Evolutionary conservation across 2,797 vertebrate genomes (phyloP).

Genomic region (Poeciliopsis turneri): DNA sequence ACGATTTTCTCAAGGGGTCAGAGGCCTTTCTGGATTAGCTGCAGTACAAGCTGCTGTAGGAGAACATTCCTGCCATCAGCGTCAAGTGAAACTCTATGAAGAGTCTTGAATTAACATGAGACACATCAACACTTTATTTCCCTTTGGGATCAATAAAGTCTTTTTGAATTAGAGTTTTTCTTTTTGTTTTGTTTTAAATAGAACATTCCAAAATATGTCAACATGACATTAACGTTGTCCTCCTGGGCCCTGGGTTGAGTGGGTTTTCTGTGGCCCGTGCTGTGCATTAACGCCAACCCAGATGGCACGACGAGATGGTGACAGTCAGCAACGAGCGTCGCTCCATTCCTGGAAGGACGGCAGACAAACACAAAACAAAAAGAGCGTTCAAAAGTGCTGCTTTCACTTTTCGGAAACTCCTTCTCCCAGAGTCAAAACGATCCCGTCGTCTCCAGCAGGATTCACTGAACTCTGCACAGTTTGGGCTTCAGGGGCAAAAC

Average conservation of each 20-base stretch:
- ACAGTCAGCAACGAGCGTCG: conserved; percentile 11
- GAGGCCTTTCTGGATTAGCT: too few species aligned
- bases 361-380: conserved; percentile 50
- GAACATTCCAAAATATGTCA: too few species aligned
- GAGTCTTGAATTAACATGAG: too few species aligned
- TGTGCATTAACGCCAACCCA: conserved; percentile 29
- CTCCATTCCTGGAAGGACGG: conserved; percentile 30
- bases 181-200: not conserved
- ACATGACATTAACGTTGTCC: not conserved
- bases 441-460: conserved; percentile 24
- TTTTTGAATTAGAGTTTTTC: too few species aligned
- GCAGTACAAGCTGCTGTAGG: too few species aligned
- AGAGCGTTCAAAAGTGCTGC: conserved; percentile 29
- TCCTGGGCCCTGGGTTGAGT: conserved; percentile 19
- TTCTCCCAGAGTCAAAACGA: conserved; percentile 15
- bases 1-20: not conserved
- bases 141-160: too few species aligned
- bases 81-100: too few species aligned
- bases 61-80: too few species aligned
- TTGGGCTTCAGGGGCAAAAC: conserved; percentile 30
- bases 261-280: conserved; percentile 22
- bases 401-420: conserved; percentile 25
- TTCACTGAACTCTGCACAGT: conserved; percentile 20
- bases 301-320: conserved; percentile 26
- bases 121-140: too few species aligned